phyloP scores from a whole-genome alignment of 2,888 invertebrate species.

The Mallateleia sp. region DNA sequence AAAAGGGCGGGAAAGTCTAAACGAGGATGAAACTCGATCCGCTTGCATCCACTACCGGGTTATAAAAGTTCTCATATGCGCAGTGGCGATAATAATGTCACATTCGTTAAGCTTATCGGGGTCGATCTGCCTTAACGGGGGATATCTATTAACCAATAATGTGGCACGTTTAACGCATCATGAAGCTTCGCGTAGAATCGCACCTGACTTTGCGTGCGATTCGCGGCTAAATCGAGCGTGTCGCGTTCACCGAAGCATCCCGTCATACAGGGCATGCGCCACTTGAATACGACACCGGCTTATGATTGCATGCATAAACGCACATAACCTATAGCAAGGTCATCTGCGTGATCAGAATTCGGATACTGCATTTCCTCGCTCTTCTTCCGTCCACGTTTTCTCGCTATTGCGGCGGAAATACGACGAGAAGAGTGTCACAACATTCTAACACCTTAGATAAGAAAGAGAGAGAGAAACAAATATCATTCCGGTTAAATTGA shows the following conservation, averaged over 20 bases:
- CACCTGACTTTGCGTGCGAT: conserved; percentile 58
- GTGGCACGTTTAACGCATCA: conserved; percentile 40
- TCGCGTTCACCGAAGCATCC: conserved; percentile 19
- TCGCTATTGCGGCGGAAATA: not conserved
- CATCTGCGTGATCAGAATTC: conserved; percentile 29
- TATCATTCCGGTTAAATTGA: too few relatives aligned
- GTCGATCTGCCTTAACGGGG: conserved; percentile 83
- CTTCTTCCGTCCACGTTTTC: not conserved
- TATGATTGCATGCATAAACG: conserved; percentile 18
- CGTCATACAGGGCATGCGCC: conserved; percentile 24
- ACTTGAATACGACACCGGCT: conserved; percentile 38
- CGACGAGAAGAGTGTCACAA: not conserved
- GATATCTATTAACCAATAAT: conserved; percentile 73
- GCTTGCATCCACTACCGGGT: conserved; percentile 55
- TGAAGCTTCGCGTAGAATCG: conserved; percentile 38
- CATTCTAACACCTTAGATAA: too few relatives aligned
- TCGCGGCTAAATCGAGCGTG: conserved; percentile 63
- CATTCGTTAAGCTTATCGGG: conserved; percentile 88
- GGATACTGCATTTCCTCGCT: not conserved
- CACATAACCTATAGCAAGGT: conserved; percentile 51
- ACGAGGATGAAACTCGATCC: conserved; percentile 59
- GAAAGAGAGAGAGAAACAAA: too few relatives aligned
- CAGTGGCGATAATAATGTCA: conserved; percentile 86
- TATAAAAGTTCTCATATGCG: conserved; percentile 77
- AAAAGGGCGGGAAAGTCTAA: conserved; percentile 34